Evolutionary conservation across 2,113 vertebrate genomes (phyloP), one percentile per base, ranked within the genome.

Genomic region (Todiramphus saurophagus): DNA sequence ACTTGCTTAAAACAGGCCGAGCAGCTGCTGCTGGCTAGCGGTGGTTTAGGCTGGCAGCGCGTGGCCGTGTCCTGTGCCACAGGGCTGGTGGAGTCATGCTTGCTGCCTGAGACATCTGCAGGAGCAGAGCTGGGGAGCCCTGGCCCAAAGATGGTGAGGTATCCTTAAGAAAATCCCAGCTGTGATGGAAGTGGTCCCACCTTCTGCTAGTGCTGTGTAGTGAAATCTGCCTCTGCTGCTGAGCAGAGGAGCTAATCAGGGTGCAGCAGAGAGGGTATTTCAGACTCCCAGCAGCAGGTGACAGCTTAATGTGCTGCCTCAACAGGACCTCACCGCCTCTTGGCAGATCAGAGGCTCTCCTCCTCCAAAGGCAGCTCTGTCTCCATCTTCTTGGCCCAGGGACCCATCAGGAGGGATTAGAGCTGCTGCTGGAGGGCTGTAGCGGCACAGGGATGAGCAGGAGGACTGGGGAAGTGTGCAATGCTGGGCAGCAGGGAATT

Each of bases 11-110:
- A 91, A 96, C 77, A 63, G 87, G 87, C 74, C 0, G 44, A 89
- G 91, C 80, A 94, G 95, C 95, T 94, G 96, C 86, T 95, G 76
- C 67, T 94, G 93, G 96, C 92, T 43, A 94, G 88, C 72, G 37
- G 68, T 17, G 72, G 16, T 41, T 72, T 43, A 11, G 28, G 20
- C 85, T 93, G 83, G 74, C 83, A 87, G 67, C 3, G 0, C 25
- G 4, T 2, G 14, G 63, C 72, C 18, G 2, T 55, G 81, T 82
- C 80, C 80, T 69, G 74, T 0, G 31, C 51, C 1, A 1, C 0
- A 0, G 89, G 89, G 60, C 72, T 0, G 0, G 39, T 35, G 56
- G 28, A 74, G 50, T 16, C 67, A 51, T 90, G 78, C 37, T 87
- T 21, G 59, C 83, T 90, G 68, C 82, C 51, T 13, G 68, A 90